Conservation (phyloP, 2,113 vertebrate genomes). For the Mesitornis unicolor region DNA sequence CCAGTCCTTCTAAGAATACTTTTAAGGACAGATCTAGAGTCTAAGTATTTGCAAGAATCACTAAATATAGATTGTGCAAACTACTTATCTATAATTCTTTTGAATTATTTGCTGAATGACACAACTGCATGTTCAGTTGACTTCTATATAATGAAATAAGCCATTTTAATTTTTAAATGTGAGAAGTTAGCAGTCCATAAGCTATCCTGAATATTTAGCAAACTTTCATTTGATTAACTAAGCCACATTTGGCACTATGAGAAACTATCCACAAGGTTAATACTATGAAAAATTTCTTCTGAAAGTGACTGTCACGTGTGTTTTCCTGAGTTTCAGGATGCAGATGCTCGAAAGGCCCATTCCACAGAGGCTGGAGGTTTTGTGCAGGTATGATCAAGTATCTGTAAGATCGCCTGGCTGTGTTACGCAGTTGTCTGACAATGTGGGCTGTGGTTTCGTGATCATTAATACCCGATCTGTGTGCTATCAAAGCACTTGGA, state of each 20-base stretch:
- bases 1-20: conserved; percentile 59
- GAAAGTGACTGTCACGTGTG: background rate
- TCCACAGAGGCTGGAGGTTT: background rate
- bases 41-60: conserved; percentile 26
- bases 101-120: background rate
- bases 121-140: background rate
- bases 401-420: background rate
- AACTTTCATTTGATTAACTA: background rate
- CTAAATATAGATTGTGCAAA: conserved; percentile 39
- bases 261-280: background rate
- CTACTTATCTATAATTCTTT: conserved; percentile 37
- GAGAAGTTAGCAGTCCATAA: background rate
- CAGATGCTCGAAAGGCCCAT: background rate
- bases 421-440: conserved; percentile 30
- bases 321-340: background rate
- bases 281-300: background rate
- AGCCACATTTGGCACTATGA: background rate
- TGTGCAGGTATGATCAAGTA: conserved; percentile 9
- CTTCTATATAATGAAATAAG: conserved; percentile 20
- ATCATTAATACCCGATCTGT: background rate
- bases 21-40: conserved; percentile 41
- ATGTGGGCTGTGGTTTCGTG: conserved; percentile 32
- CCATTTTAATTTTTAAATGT: conserved; percentile 12
- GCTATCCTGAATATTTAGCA: background rate
- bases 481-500: background rate